Evolutionary conservation across 92 coral and sea anemone genomes (phyloP).

Genomic region (Epizoanthus scotinus): DNA sequence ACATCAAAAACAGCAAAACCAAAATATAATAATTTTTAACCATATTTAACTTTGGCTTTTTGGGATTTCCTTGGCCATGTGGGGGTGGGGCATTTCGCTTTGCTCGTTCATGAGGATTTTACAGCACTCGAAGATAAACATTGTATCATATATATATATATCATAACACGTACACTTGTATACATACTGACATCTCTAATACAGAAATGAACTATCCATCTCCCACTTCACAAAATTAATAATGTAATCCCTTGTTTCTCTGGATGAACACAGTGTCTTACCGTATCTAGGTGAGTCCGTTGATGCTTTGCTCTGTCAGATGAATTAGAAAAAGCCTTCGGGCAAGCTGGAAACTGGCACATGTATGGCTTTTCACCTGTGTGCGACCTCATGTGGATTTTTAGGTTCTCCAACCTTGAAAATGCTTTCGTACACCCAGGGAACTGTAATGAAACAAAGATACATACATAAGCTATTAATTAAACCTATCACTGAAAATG

Average conservation of each 20-base stretch:
- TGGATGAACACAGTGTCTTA: slow-evolving; percentile 40
- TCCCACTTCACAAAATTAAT: neutral
- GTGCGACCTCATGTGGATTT: slow-evolving; percentile 97
- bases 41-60: neutral
- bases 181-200: too few relatives aligned
- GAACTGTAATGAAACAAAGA: slow-evolving; percentile 57
- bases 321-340: slow-evolving; percentile 96
- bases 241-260: too few relatives aligned
- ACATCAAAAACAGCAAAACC: neutral
- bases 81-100: too few relatives aligned
- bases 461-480: neutral
- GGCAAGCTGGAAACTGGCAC: slow-evolving; percentile 94
- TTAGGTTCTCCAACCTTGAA: slow-evolving; percentile 92
- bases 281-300: slow-evolving; percentile 94
- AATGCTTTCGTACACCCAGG: slow-evolving; percentile 97
- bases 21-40: neutral
- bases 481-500: too few relatives aligned
- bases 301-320: slow-evolving; percentile 99
- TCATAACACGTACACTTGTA: too few relatives aligned
- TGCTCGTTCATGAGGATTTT: too few relatives aligned
- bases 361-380: slow-evolving; percentile 98
- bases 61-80: neutral
- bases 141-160: too few relatives aligned
- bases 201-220: too few relatives aligned
- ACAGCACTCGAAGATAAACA: too few relatives aligned